Evolutionary conservation across 2,113 vertebrate species (phyloP).

Genomic region (Candoia aspera): DNA sequence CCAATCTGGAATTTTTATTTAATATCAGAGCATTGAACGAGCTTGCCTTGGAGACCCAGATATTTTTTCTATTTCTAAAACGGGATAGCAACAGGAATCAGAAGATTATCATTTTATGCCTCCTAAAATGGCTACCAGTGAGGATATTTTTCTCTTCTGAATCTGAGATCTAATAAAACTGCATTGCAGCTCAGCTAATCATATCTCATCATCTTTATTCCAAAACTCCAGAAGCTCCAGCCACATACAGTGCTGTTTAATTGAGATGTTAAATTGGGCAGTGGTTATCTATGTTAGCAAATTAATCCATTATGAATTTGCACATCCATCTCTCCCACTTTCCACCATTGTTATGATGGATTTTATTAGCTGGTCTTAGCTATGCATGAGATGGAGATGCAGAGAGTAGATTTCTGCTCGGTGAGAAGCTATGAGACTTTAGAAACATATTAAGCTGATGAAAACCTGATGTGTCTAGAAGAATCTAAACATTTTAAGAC

Average conservation of each 20-base stretch:
- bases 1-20: slow-evolving; percentile 37
- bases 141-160: slow-evolving; percentile 55
- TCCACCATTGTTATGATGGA: slow-evolving; percentile 18
- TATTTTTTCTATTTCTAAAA: slow-evolving; percentile 33
- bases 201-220: slow-evolving; percentile 57
- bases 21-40: slow-evolving; percentile 30
- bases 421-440: background rate
- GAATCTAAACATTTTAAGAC: slow-evolving; percentile 29
- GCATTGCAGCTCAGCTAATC: slow-evolving; percentile 52
- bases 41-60: slow-evolving; percentile 26
- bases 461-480: slow-evolving; percentile 3
- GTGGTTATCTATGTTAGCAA: slow-evolving; percentile 44
- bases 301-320: slow-evolving; percentile 57
- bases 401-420: background rate
- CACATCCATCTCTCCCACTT: slow-evolving; percentile 36
- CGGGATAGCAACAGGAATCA: slow-evolving; percentile 23
- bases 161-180: slow-evolving; percentile 55
- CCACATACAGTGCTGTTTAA: slow-evolving; percentile 58
- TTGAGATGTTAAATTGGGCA: slow-evolving; percentile 57
- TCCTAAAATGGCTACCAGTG: slow-evolving; percentile 49
- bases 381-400: background rate
- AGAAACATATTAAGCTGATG: background rate
- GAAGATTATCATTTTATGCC: slow-evolving; percentile 32
- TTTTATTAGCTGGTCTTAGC: slow-evolving; percentile 52
- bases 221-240: slow-evolving; percentile 51